Evolutionary conservation across 2,797 vertebrate species (phyloP).

Genomic region (Sebastes paucispinis): DNA sequence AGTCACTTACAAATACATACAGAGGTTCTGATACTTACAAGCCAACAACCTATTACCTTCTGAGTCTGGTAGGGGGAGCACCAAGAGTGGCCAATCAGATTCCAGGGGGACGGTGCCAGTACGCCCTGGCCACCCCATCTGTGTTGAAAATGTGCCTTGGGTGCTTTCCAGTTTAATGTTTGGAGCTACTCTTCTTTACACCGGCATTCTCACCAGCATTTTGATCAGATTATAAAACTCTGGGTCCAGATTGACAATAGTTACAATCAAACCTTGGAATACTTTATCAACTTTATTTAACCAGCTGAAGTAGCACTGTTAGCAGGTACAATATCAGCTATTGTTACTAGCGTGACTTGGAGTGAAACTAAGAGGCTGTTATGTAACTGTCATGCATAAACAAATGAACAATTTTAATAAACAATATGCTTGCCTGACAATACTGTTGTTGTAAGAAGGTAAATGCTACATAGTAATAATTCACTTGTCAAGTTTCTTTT

Average conservation of each 20-base stretch:
- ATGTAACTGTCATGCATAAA: not conserved
- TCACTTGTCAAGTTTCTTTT: not conserved
- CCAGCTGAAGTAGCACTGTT: not conserved
- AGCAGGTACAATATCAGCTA: not conserved
- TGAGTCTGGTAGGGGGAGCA: not conserved
- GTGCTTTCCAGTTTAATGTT: not conserved
- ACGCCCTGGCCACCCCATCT: not conserved
- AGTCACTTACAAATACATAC: not conserved
- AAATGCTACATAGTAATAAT: not conserved
- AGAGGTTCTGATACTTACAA: not conserved
- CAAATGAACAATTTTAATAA: slow-evolving; percentile 11
- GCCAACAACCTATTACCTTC: not conserved
- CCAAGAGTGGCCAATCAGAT: not conserved
- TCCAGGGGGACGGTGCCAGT: not conserved
- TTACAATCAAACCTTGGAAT: not conserved
- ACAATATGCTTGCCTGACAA: not conserved
- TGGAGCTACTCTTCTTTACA: not conserved
- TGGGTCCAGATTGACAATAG: not conserved
- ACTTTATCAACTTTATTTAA: not conserved
- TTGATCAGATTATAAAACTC: not conserved
- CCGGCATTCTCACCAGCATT: not conserved
- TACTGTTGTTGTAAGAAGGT: not conserved
- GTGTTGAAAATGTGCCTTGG: not conserved
- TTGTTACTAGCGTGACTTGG: not conserved
- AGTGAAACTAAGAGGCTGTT: not conserved